Conservation (phyloP, 1,140 invertebrate genomes). For the Trichonephila clavata region DNA sequence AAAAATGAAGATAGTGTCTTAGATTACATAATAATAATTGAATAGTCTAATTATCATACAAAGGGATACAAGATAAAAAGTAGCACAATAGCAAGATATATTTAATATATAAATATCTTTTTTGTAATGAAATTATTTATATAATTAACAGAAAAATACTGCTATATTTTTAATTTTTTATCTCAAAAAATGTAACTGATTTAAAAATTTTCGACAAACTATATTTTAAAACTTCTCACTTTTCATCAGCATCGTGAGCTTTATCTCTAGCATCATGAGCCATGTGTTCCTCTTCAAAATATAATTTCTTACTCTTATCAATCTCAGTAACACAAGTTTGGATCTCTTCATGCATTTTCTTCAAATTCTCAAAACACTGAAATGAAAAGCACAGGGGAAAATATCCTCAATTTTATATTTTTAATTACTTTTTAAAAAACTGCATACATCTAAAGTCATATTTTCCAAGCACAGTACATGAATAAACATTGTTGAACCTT, state of each 20-base stretch:
- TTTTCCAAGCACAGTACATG: too few species aligned
- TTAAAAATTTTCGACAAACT: neutral
- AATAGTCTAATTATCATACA: too few species aligned
- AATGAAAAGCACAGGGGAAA: neutral
- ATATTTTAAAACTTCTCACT: conserved; percentile 84
- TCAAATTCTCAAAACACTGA: conserved; percentile 77
- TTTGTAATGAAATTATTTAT: too few species aligned
- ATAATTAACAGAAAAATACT: neutral
- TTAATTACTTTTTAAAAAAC: too few species aligned
- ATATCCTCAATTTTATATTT: too few species aligned
- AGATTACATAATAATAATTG: too few species aligned
- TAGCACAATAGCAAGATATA: too few species aligned
- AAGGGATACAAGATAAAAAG: too few species aligned
- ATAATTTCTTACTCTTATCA: conserved; percentile 96
- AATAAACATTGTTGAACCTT: too few species aligned
- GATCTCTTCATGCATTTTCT: conserved; percentile 79
- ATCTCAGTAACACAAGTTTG: conserved; percentile 88
- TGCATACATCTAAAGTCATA: too few species aligned
- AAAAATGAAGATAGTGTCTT: too few species aligned
- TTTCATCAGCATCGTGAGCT: conserved; percentile 97
- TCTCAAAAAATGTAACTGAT: neutral
- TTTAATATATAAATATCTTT: too few species aligned
- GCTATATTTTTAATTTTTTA: neutral
- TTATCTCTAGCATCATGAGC: conserved; percentile 97
- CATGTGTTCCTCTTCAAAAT: conserved; percentile 96